Percentiles rank a stretch among this genome's conserved stretches.
These are phyloP conservation scores for Marasmarcha lunaedactyla DNA, from an alignment of 2,888 invertebrate genomes.

Conservation along the genomic window DNA sequence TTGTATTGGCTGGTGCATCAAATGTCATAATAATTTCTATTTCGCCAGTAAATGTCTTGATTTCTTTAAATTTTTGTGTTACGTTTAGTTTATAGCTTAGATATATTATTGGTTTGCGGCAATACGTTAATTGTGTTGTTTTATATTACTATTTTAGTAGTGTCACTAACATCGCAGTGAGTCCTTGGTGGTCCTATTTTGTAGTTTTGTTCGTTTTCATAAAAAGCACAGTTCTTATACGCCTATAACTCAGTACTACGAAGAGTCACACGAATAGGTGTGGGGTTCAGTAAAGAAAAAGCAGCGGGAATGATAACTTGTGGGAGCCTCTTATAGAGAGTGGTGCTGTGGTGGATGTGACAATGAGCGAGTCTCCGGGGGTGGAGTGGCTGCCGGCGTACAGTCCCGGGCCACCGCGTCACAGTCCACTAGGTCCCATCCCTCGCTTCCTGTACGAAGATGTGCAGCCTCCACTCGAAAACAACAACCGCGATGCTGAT, in stretches of 20 bases:
- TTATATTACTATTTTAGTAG: too few species aligned
- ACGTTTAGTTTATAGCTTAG: neutral
- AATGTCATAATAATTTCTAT: slow-evolving; percentile 69
- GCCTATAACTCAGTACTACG: slow-evolving; percentile 32
- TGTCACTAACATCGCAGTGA: neutral
- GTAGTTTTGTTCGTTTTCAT: slow-evolving; percentile 48
- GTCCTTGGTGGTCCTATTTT: slow-evolving; percentile 46
- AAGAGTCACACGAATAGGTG: slow-evolving; percentile 12
- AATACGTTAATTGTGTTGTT: too few species aligned
- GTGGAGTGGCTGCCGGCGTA: slow-evolving; percentile 68
- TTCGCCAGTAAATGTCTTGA: slow-evolving; percentile 18
- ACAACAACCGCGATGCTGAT: slow-evolving; percentile 57
- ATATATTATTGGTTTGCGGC: too few species aligned
- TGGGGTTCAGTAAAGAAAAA: neutral
- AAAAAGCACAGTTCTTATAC: slow-evolving; percentile 48
- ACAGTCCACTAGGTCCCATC: slow-evolving; percentile 59
- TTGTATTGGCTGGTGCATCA: slow-evolving; percentile 58
- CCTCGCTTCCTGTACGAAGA: slow-evolving; percentile 62
- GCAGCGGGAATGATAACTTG: slow-evolving; percentile 22
- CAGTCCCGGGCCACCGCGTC: slow-evolving; percentile 63
- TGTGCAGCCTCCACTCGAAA: slow-evolving; percentile 53
- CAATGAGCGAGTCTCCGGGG: slow-evolving; percentile 64
- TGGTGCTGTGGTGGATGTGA: slow-evolving; percentile 36
- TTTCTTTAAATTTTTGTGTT: slow-evolving; percentile 30
- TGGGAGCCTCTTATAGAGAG: slow-evolving; percentile 25